A percentile compares a stretch with the other conserved stretches of the same genome.
phyloP scores from a whole-genome alignment of 2,797 vertebrate species.

The Halcyon chelicuti region DNA sequence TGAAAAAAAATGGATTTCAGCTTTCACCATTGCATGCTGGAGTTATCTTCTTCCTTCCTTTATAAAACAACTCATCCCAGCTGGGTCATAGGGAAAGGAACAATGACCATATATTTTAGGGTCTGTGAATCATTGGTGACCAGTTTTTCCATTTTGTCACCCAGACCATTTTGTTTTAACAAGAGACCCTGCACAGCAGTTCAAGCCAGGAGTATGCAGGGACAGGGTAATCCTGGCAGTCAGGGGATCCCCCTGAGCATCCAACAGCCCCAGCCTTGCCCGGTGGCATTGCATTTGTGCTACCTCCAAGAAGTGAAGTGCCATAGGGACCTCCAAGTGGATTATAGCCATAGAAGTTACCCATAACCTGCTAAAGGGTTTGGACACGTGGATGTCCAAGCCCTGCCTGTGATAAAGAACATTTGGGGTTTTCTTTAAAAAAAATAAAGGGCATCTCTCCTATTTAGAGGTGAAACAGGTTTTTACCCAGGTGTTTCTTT shows the following conservation, averaged over 20 bases:
- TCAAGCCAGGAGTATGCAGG: neutral
- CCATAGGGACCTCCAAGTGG: neutral
- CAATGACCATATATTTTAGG: constrained; percentile 75
- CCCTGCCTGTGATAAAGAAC: neutral
- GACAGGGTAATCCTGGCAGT: neutral
- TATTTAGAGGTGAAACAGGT: neutral
- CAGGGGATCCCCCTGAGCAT: neutral
- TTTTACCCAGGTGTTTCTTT: neutral
- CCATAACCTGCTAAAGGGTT: neutral
- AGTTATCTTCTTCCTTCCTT: constrained; percentile 69
- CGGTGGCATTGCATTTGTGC: neutral
- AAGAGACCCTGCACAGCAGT: neutral
- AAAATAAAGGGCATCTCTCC: too few species aligned
- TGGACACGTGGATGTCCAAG: neutral
- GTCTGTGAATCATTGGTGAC: constrained; percentile 58
- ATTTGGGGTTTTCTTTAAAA: rapidly evolving
- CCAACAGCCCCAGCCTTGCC: neutral
- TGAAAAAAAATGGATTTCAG: neutral
- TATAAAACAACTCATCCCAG: constrained; percentile 65
- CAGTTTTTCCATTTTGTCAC: constrained; percentile 75
- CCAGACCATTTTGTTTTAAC: neutral
- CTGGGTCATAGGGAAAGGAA: constrained; percentile 68
- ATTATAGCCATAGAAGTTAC: neutral
- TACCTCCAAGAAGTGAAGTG: neutral
- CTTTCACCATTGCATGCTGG: neutral